Conservation (phyloP, 2,888 invertebrate species). For the Phragmatobia fuliginosa region DNA sequence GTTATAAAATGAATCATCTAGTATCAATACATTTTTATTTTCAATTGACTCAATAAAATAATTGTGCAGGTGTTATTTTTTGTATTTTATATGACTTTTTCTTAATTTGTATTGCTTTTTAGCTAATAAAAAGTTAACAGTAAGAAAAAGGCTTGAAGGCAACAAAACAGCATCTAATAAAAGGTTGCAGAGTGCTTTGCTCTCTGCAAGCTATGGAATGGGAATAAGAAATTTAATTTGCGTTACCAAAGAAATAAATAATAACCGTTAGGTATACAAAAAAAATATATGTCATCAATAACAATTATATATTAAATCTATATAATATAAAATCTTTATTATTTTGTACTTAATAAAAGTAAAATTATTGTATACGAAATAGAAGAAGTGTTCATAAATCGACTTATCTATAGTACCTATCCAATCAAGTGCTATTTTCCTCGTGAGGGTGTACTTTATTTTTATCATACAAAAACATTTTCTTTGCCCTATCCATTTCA, state of each 20-base stretch:
- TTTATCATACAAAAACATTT: constrained; percentile 69
- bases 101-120: no score
- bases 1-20: no score
- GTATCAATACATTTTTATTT: no score
- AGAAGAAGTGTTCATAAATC: neutral
- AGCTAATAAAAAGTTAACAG: no score
- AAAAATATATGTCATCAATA: constrained; percentile 16
- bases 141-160: no score
- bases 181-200: no score
- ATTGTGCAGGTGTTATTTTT: no score
- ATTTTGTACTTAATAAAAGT: constrained; percentile 9
- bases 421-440: constrained; percentile 51
- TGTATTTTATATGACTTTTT: no score
- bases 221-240: no score
- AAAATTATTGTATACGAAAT: constrained; percentile 2
- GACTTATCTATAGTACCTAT: neutral
- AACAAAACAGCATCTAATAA: no score
- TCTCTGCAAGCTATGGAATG: no score
- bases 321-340: constrained; percentile 6
- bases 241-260: neutral
- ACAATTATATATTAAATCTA: constrained; percentile 9
- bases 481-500: constrained; percentile 73
- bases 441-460: constrained; percentile 78
- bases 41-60: no score
- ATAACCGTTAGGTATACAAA: neutral